A percentile compares a stretch with the other conserved stretches of the same genome.
Conservation (phyloP, 2,888 invertebrate genomes). For the Thyatira batis region DNA sequence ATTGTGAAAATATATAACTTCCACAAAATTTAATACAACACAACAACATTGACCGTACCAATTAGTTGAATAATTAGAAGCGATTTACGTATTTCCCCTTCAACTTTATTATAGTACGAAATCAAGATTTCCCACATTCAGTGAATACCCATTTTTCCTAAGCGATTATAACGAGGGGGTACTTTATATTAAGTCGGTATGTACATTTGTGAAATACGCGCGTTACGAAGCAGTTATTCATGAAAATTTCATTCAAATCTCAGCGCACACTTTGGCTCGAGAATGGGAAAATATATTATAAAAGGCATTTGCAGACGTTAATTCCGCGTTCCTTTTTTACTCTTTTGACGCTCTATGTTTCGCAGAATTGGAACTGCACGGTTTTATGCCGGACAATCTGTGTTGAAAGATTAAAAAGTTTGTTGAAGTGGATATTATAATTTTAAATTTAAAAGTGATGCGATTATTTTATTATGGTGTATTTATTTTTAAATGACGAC, state of each 20-base stretch:
- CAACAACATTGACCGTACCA: too few relatives aligned
- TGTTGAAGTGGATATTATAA: neutral
- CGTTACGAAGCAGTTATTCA: constrained; percentile 27
- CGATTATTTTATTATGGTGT: neutral
- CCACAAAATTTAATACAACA: too few relatives aligned
- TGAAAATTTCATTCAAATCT: constrained; percentile 31
- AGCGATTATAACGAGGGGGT: constrained; percentile 12
- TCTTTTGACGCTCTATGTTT: neutral
- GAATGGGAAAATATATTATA: constrained; percentile 9
- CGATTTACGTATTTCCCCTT: neutral
- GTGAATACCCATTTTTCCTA: constrained; percentile 9
- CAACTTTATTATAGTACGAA: neutral
- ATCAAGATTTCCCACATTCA: constrained; percentile 2
- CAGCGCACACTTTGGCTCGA: constrained; percentile 11
- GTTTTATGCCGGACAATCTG: constrained; percentile 1
- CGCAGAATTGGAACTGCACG: neutral
- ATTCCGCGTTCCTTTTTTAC: constrained; percentile 11
- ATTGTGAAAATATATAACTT: too few relatives aligned
- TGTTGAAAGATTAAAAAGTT: constrained; percentile 1
- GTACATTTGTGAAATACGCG: constrained; percentile 19
- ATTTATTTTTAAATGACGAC: too few relatives aligned
- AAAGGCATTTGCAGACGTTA: constrained; percentile 10
- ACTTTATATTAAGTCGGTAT: constrained; percentile 8
- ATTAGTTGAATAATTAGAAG: neutral
- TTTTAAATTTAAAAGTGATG: neutral